These are phyloP conservation scores for Apocrypta bakeri DNA, from an alignment of 1,140 invertebrate species.

Conservation along the genomic window DNA sequence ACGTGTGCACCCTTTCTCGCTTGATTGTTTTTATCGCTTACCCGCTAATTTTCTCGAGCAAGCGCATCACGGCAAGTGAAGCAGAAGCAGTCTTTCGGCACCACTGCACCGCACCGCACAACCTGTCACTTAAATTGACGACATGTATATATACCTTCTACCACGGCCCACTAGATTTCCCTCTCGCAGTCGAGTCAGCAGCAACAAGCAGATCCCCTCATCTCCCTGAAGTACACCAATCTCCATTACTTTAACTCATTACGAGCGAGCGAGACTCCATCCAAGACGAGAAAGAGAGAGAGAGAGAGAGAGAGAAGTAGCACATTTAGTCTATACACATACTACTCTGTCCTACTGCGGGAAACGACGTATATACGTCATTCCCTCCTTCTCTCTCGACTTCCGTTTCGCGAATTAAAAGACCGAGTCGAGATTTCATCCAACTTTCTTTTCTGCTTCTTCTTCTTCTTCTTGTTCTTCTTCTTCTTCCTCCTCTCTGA, in stretches of 20 bases:
- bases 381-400: neutral
- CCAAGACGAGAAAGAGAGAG: neutral
- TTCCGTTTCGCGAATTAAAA: slow-evolving; percentile 34
- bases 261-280: slow-evolving; percentile 7
- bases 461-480: too few relatives aligned
- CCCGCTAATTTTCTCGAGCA: too few relatives aligned
- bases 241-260: slow-evolving; percentile 47
- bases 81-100: slow-evolving; percentile 8
- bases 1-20: neutral
- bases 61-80: neutral
- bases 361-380: neutral
- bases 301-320: neutral
- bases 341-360: neutral
- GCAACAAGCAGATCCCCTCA: slow-evolving; percentile 36
- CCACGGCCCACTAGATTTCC: neutral
- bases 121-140: slow-evolving; percentile 29
- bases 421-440: neutral
- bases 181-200: neutral
- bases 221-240: slow-evolving; percentile 36
- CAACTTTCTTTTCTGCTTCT: neutral
- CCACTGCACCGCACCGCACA: neutral
- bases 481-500: neutral
- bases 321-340: neutral
- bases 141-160: neutral
- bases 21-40: slow-evolving; percentile 12